Base-by-base conservation (phyloP, 2,888 invertebrate genomes). In the Pedicia rivosa region DNA sequence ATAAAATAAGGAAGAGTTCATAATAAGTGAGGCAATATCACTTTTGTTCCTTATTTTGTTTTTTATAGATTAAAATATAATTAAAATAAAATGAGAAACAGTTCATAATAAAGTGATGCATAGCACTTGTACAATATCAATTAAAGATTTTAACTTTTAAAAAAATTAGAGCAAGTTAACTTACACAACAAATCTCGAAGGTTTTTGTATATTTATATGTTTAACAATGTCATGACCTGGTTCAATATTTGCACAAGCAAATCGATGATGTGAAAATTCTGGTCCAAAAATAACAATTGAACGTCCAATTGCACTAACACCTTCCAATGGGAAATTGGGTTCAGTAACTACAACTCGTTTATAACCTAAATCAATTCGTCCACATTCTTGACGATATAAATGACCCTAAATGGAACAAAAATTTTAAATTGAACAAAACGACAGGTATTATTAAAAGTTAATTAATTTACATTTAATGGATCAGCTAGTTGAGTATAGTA, bases 201-300 rank as follows among this genome's bases (percentile, higher is more conserved):
- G 82, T 56, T 80, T 83, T 57, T 80, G 76, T 20, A 91, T 74
- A 47, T 88, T 88, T 1, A 80, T 79, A 51, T 80, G 88, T 62
- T 88, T 90, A 35, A 90, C 77, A 42, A 90, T 84, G 56, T 91
- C 84, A 52, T 83, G 77, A 55, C 91, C 91, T 0, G 86, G 82
- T 52, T 82, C 80, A 43, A 92, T 84, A 56, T 90, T 91, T 36
- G 90, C 90, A 57, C 91, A 91, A 2, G 90, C 88, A 55, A 80
- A 80, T 45, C 80, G 66, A 44, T 79, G 75, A 8, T 67, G 54
- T 33, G 76, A 74, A 42, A 71, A 62, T 40, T 82, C 78, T 4
- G 83, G 76, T 4, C 78, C 78, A 54, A 83, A 73, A 45, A 92
- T 74, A 2, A 92, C 82, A 44, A 92, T 71, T 3, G 90, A 88